Base-by-base conservation (phyloP, 2,888 invertebrate species). In the Drosophila bunnanda region DNA sequence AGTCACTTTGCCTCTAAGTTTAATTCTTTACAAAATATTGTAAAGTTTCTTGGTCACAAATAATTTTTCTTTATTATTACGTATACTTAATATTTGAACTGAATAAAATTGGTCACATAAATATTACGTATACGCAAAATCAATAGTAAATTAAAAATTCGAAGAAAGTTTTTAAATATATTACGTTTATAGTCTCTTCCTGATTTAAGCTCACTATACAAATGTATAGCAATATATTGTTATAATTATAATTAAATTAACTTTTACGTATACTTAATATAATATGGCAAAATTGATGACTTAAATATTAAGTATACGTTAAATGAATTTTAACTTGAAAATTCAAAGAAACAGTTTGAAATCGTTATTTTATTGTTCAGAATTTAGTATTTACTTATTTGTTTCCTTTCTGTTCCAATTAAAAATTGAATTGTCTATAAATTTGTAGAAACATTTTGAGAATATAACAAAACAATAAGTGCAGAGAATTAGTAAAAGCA, bases 401-500 rank as follows among this genome's bases (percentile, higher is more conserved):
- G 25, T 25, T 25, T 25, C 2, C 4, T 25, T 25, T 25, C 25
- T 25, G 25, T 4, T 25, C 4, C 25, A 25, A 25, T 25, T 25
- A 4, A 2, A 25, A 25, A 25, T 25, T 25, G 0, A 4, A 4
- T 48, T 17, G 12, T n/a, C 2, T 30, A 9, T 7, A n/a, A 13
- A 44, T 15, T 50, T 9, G 9, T 13, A 9, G 10, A 53, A 36
- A 32, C 17, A 32, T 44, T 39, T 60, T 39, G 13, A 15, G 17
- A 48, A 60, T 20, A 6, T 20, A 6, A 13, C 44, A 43, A 66
- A 69, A 55, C 54, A 36, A 54, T 46, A 71, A 54, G 43, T 60
- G n/a, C 44, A 20, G 30, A 22, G 15, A 70, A 59, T 59, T 53
- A 41, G 52, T 7, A 61, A 57, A 57, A 38, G 39, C 22, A 28